Evolutionary conservation across 1,140 invertebrate species (phyloP).

Genomic region (Zophobas atratus): DNA sequence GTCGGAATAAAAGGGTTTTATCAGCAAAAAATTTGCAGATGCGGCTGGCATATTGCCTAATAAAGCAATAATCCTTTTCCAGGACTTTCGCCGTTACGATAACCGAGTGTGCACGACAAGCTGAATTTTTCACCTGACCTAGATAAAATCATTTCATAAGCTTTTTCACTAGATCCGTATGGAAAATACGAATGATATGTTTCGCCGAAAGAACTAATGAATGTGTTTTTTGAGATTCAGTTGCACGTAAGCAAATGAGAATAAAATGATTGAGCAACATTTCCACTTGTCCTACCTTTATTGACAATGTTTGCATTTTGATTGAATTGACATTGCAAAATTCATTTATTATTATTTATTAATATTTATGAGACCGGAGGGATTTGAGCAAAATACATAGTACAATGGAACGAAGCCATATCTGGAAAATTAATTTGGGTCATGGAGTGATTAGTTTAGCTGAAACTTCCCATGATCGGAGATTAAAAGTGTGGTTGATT

Average conservation of each 20-base stretch:
- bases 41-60: constrained; percentile 33
- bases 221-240: constrained; percentile 6
- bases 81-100: constrained; percentile 25
- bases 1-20: constrained; percentile 29
- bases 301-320: not conserved
- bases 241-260: constrained; percentile 4
- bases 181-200: not conserved
- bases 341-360: not conserved
- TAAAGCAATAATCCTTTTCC: constrained; percentile 36
- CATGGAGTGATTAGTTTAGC: constrained; percentile 31
- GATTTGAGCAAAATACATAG: not conserved
- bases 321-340: constrained; percentile 17
- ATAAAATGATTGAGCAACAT: not conserved
- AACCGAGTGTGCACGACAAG: constrained; percentile 23
- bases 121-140: constrained; percentile 18
- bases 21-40: constrained; percentile 37
- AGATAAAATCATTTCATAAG: constrained; percentile 15
- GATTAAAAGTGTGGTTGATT: constrained; percentile 3
- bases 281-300: not conserved
- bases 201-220: constrained; percentile 17
- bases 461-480: constrained; percentile 1
- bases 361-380: constrained; percentile 7
- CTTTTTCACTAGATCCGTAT: not conserved
- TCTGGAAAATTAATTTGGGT: constrained; percentile 23
- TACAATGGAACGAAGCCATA: constrained; percentile 4